A percentile compares a stretch with the other conserved stretches of the same genome.
Conservation (phyloP, 2,888 invertebrate genomes). For the Heliconius erato region DNA sequence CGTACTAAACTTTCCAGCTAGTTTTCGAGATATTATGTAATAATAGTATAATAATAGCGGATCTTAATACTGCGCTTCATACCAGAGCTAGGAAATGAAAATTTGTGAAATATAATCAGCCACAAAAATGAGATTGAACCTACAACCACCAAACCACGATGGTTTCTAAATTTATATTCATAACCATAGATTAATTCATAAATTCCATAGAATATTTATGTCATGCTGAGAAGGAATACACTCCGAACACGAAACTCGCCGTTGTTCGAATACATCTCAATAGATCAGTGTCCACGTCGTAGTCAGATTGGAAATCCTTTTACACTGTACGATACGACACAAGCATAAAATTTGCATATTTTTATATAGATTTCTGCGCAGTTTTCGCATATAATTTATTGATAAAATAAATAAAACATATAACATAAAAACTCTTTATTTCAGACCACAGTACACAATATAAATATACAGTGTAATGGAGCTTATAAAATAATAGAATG, state of each 20-base stretch:
- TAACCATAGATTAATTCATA: constrained; percentile 13
- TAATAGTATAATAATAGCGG: too few relatives aligned
- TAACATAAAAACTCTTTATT: too few relatives aligned
- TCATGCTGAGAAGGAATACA: constrained; percentile 25
- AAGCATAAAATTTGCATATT: background rate
- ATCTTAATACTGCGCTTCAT: too few relatives aligned
- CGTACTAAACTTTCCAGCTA: too few relatives aligned
- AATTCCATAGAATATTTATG: constrained; percentile 30
- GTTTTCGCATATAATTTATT: background rate
- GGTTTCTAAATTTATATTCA: background rate
- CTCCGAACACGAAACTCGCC: constrained; percentile 40
- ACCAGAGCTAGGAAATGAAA: too few relatives aligned
- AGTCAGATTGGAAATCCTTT: constrained; percentile 32
- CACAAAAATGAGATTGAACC: background rate
- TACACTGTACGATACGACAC: constrained; percentile 21
- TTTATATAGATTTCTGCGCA: background rate
- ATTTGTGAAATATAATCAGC: background rate
- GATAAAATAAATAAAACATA: background rate
- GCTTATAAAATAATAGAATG: too few relatives aligned
- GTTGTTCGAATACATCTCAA: constrained; percentile 48
- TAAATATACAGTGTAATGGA: too few relatives aligned
- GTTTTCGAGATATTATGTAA: too few relatives aligned
- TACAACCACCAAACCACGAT: background rate
- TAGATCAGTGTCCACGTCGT: constrained; percentile 47
- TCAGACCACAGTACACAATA: too few relatives aligned